Base-by-base conservation (phyloP, 2,113 vertebrate species). In the Entelurus aequoreus region DNA sequence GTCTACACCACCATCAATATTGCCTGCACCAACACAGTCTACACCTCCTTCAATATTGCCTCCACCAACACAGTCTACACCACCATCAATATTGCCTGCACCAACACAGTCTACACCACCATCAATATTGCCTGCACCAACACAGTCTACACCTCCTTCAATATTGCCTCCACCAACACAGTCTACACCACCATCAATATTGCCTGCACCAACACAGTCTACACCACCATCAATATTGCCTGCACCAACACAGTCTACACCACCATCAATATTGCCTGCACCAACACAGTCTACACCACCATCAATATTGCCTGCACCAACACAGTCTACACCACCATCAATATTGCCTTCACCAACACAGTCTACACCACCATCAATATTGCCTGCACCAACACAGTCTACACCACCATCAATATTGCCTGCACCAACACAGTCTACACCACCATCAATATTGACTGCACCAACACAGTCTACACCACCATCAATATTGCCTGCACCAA, bases 91-190 rank as follows among this genome's bases (percentile, higher is more conserved):
- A n/a, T n/a, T n/a, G 65, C 65, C 37, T 75, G 77, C 68, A 58
- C 56, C 15, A 28, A 28, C 28, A 3, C 28, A 28, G 28, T 28
- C 3, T 28, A 28, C 28, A 28, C 28, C 28, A 28, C n/a, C n/a
- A n/a, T n/a, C n/a, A n/a, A n/a, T n/a, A n/a, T n/a, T n/a, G 65
- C 65, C 37, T 75, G 77, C 68, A 58, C 56, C 15, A 28, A 28
- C 28, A 3, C 28, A 28, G 28, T 28, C 3, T 28, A 28, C 28
- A 28, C 28, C 28, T 2, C n/a, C n/a, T n/a, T n/a, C n/a, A n/a
- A n/a, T n/a, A n/a, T n/a, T n/a, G 65, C 65, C 37, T 75, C 75
- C 68, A 58, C 56, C 15, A 28, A 28, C 28, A 3, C 28, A 28
- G 28, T 28, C 3, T 28, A 28, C 28, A 28, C 28, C 28, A 28